Conservation (phyloP, 2,797 vertebrate genomes). For the Anabas testudineus region DNA sequence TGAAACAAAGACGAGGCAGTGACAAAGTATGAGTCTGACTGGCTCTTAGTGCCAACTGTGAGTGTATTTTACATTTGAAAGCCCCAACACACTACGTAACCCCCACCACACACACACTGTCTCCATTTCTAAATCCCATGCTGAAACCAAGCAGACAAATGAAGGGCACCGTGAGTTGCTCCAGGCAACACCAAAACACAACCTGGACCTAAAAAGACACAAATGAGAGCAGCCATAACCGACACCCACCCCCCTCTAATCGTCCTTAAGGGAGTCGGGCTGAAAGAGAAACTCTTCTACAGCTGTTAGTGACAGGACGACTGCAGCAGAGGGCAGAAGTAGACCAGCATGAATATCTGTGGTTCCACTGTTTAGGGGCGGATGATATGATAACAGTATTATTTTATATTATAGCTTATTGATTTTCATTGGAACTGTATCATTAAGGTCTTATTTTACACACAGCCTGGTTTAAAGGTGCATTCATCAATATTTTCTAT, state of each 20-base stretch:
- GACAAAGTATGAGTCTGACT: not conserved
- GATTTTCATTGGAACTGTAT: too few species aligned
- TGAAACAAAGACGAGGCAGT: constrained; percentile 11
- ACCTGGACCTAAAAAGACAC: constrained; percentile 2
- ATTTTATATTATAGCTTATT: too few species aligned
- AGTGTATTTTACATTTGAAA: constrained; percentile 28
- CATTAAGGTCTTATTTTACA: not conserved
- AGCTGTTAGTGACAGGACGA: constrained; percentile 7
- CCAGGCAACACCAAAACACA: constrained; percentile 10
- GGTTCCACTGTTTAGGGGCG: too few species aligned
- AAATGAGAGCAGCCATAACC: constrained; percentile 22
- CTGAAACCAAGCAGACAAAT: constrained; percentile 7
- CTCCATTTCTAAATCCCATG: not conserved
- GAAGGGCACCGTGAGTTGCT: constrained; percentile 17
- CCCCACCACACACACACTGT: not conserved
- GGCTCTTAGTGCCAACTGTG: constrained; percentile 2
- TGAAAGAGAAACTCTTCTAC: not conserved
- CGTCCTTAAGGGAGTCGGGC: constrained; percentile 5
- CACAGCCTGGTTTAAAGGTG: not conserved
- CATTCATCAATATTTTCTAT: not conserved
- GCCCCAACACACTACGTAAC: not conserved
- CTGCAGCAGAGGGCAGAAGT: constrained; percentile 12
- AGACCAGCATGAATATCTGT: not conserved
- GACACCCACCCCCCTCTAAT: constrained; percentile 7
- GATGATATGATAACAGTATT: too few species aligned